A percentile compares a stretch with the other conserved stretches of the same genome.
Evolutionary conservation across 2,113 vertebrate genomes (phyloP).

Genomic region (Rhynchomys soricoides): DNA sequence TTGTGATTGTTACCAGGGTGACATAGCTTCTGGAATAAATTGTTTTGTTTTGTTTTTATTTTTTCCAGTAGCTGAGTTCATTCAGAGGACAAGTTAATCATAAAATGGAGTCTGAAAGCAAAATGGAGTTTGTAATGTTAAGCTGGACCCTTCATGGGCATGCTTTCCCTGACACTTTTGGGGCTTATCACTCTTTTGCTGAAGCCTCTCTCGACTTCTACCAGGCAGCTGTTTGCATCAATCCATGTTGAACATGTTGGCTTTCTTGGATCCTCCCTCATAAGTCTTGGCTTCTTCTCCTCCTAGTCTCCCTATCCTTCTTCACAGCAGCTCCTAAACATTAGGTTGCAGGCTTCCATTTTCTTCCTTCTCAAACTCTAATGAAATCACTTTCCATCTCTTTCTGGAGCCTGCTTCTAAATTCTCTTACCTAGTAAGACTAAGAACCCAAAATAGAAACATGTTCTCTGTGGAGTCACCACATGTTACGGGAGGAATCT

Average conservation of each 20-base stretch:
- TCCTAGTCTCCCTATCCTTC: neutral
- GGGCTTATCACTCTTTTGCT: neutral
- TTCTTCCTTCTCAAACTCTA: neutral
- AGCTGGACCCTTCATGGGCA: no score
- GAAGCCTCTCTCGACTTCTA: neutral
- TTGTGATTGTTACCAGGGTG: no score
- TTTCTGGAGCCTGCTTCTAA: neutral
- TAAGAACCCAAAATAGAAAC: neutral
- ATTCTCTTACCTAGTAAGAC: neutral
- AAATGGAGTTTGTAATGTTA: no score
- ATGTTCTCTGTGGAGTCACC: neutral
- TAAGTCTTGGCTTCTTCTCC: neutral
- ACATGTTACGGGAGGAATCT: no score
- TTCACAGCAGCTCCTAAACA: neutral
- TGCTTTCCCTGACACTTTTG: neutral
- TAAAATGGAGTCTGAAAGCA: no score
- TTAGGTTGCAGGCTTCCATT: neutral
- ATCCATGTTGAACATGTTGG: neutral
- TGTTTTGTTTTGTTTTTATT: no score
- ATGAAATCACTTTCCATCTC: neutral
- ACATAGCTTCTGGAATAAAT: no score
- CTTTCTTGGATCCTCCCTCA: neutral
- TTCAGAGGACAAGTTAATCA: no score
- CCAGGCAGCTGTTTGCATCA: neutral
- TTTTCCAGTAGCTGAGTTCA: no score